Evolutionary conservation across 1,140 invertebrate genomes (phyloP).

Genomic region (Tetraneura akinire): DNA sequence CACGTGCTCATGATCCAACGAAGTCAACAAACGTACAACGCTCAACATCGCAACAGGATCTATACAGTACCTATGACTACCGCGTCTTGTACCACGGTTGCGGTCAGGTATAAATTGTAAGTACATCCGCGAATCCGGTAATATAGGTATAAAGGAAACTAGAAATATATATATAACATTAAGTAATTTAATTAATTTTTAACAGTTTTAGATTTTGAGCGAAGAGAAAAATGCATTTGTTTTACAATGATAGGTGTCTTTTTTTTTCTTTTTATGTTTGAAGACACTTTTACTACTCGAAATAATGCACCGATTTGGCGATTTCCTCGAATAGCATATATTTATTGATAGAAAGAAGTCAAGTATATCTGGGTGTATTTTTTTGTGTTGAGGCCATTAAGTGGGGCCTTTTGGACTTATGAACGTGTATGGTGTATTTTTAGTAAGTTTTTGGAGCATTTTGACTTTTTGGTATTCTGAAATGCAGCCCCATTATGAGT

Average conservation of each 20-base stretch:
- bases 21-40: neutral
- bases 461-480: conserved; percentile 1
- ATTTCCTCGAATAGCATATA: no score
- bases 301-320: no score
- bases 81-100: neutral
- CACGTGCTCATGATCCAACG: conserved; percentile 5
- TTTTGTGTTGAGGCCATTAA: conserved; percentile 32
- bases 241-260: no score
- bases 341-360: conserved; percentile 49
- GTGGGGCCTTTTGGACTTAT: conserved; percentile 23
- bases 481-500: conserved; percentile 21
- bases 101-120: conserved; percentile 13
- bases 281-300: no score
- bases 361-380: conserved; percentile 35
- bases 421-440: conserved; percentile 2
- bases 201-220: no score
- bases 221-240: no score
- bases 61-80: neutral
- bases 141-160: no score
- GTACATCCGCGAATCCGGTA: neutral
- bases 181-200: no score
- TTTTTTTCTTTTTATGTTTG: no score
- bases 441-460: neutral
- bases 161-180: no score
- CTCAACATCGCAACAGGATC: no score